phyloP scores from a whole-genome alignment of 2,797 vertebrate species.

The Siniperca obscura region DNA sequence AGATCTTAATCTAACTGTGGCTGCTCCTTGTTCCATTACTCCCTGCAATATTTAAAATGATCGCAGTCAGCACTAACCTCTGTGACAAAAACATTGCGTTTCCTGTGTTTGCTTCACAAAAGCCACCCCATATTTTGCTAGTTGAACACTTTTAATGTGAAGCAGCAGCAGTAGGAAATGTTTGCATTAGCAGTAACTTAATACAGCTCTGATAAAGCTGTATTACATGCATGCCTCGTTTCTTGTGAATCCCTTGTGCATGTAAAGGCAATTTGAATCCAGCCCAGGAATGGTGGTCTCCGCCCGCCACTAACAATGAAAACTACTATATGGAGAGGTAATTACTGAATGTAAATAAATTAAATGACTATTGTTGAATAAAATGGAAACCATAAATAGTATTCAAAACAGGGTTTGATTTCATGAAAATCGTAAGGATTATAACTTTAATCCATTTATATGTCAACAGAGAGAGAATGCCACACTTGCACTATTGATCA shows the following conservation, averaged over 20 bases:
- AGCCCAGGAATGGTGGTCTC: neutral
- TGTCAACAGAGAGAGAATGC: neutral
- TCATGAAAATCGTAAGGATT: neutral
- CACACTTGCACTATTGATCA: neutral
- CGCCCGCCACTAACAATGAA: neutral
- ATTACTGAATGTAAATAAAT: neutral
- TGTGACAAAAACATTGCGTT: too few relatives aligned
- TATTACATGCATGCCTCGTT: neutral
- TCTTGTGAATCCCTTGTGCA: neutral
- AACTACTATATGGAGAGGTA: neutral
- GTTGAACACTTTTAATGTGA: neutral
- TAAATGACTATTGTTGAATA: neutral
- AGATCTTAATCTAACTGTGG: neutral
- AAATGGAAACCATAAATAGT: neutral
- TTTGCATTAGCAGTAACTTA: neutral
- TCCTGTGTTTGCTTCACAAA: too few relatives aligned
- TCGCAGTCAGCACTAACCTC: too few relatives aligned
- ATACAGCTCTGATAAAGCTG: neutral
- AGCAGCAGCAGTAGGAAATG: neutral
- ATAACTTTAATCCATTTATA: neutral
- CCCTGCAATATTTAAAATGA: too few relatives aligned
- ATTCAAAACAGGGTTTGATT: neutral
- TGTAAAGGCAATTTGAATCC: neutral
- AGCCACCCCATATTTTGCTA: too few relatives aligned
- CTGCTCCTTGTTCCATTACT: neutral